Base-by-base conservation (phyloP, 1,140 invertebrate species). In the Galleria mellonella region DNA sequence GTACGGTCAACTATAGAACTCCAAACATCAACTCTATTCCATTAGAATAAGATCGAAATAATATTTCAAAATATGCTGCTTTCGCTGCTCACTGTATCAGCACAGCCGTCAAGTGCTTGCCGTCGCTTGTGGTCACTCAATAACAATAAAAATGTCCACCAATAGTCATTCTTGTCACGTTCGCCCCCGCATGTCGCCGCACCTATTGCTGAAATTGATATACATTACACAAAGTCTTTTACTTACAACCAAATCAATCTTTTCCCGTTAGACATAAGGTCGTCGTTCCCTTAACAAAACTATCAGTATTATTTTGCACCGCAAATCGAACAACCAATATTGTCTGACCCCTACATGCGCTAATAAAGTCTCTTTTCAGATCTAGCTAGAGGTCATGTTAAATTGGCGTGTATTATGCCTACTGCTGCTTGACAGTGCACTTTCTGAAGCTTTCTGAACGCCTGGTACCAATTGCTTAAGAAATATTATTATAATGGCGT, bases 151-250 rank as follows among this genome's bases (percentile, higher is more conserved):
- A 74, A 72, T 58, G 59, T 58, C 53, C 57, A 47, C 55, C 56
- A 59, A 72, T 69, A 54, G 51, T 51, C 57, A 83, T 78, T 83
- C 75, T 6, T 43, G 54, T 69, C 79, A 81, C 79, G 79, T 74
- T 49, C 69, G 54, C 62, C 48, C 52, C 44, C 57, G 41, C 65
- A 55, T 74, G 73, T 83, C 77, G 70, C 72, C 68, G 57, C 46
- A 54, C 47, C 75, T 65, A 78, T 78, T 76, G 62, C 71, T 70
- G 69, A 83, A 81, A 83, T 83, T 83, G 79, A 83, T 81, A 83
- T 69, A 77, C 70, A 72, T 75, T 69, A 70, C 59, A 35, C 48
- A 58, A 62, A 61, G 46, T 32, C 40, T 11, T 3, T 31, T 43
- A 37, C 32, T 35, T 42, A 15, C 45, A 38, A 17, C 12, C 13